Base-by-base conservation (phyloP, 2,113 vertebrate genomes). In the Cyprinodon variegatus region DNA sequence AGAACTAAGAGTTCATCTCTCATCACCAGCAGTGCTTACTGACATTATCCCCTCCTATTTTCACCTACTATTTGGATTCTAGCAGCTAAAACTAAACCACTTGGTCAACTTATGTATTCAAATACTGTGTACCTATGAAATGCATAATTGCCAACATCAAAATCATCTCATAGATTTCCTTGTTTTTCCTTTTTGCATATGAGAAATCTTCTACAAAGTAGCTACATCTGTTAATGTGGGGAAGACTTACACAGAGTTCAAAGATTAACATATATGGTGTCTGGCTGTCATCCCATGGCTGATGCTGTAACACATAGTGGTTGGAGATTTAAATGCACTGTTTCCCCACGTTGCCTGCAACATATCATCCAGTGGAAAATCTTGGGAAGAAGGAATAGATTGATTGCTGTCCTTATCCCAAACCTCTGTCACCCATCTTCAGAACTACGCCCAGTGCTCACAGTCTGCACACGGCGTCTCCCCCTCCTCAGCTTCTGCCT, bases 341-440 rank as follows among this genome's bases (percentile, higher is more conserved):
- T 64, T 67, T 65, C 41, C 20, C 60, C 41, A 39, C 60, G 46
- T 7, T 65, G 79, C 72, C 71, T 67, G 64, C 60, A 60, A 59
- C 57, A 37, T 14, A 70, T 60, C 68, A 65, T 29, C 1, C 13
- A 11, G 15, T 61, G 61, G 60, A 63, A 22, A 5, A 20, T 43
- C 64, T 41, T 22, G 69, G 73, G 20, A 76, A 68, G 37, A 76
- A 29, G 29, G 39, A 67, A 60, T 67, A 60, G 50, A 87, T 74
- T 84, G 77, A 84, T 86, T 36, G 11, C 65, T 78, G 71, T 84
- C 82, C 74, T 86, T 81, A 79, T 75, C 70, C 61, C 63, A 0
- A 8, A 20, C 37, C 38, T 53, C 73, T 17, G 45, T 63, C 61
- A 78, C 60, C 73, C 69, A 68, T 17, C 61, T 14, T 11, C 46